Conservation (phyloP, 2,113 vertebrate genomes). For the Pseudonaja textilis region DNA sequence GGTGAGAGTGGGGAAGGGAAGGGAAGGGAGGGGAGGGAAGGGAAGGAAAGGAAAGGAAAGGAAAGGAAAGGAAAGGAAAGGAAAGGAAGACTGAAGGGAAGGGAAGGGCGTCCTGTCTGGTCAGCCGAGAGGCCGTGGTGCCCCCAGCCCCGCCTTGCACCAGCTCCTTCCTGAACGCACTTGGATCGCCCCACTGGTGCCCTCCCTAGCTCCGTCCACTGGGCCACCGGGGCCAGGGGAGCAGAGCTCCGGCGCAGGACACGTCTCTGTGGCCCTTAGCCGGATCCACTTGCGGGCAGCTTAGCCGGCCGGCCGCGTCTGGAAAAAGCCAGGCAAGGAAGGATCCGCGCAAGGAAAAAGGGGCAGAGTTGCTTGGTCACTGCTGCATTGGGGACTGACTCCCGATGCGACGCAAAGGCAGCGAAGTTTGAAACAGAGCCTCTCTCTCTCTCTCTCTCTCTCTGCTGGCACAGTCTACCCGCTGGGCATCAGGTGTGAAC, state of each 20-base stretch:
- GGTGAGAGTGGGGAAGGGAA: constrained; percentile 66
- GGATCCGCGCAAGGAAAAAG: neutral
- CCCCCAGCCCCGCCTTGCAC: too few species aligned
- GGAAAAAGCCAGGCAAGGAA: neutral
- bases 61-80: too few species aligned
- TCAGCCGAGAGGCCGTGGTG: neutral
- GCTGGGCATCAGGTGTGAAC: neutral
- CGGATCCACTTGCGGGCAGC: neutral
- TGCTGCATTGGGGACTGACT: neutral
- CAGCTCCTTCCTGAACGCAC: neutral
- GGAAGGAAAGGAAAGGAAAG: too few species aligned
- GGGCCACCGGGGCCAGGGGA: neutral
- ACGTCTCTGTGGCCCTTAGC: neutral
- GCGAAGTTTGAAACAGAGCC: neutral
- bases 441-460: neutral
- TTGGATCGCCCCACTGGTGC: neutral
- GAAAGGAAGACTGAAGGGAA: too few species aligned
- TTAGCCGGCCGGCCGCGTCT: neutral
- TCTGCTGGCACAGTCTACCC: neutral
- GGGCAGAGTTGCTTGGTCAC: neutral
- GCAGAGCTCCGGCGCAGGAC: neutral
- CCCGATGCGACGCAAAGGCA: neutral
- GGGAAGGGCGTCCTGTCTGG: neutral
- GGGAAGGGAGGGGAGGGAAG: too few species aligned
- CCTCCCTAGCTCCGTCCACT: neutral